These are phyloP conservation scores for Gymnogyps californianus DNA, from an alignment of 2,113 vertebrate genomes.

Conservation along the genomic window DNA sequence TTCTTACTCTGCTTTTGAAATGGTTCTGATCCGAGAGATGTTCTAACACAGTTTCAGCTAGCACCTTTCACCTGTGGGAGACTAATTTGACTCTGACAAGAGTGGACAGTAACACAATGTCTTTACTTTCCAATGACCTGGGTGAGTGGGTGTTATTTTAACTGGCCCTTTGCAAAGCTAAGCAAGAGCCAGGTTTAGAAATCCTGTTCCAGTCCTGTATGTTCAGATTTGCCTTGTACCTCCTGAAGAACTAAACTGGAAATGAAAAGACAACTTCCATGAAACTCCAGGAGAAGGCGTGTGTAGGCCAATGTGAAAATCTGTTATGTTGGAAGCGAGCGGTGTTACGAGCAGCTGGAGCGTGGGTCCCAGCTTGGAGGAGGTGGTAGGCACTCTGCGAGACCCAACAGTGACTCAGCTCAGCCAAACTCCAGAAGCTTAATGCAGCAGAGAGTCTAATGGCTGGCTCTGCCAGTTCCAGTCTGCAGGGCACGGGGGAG, in stretches of 20 bases:
- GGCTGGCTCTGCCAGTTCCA: not conserved
- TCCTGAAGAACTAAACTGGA: not conserved
- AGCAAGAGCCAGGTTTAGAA: not conserved
- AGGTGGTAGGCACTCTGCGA: not conserved
- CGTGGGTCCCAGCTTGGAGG: not conserved
- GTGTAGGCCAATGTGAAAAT: not conserved
- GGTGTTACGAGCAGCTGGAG: not conserved
- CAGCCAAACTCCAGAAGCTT: not conserved
- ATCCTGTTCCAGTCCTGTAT: not conserved
- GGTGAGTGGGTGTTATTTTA: not conserved
- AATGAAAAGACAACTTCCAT: not conserved
- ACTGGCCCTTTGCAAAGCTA: not conserved
- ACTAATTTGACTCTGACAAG: not conserved
- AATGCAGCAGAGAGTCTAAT: no score
- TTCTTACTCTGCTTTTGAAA: not conserved
- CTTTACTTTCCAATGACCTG: not conserved
- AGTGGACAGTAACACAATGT: not conserved
- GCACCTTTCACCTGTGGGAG: not conserved
- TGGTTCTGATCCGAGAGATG: not conserved
- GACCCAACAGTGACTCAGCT: not conserved
- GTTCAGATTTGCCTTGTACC: not conserved
- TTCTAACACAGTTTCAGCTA: not conserved
- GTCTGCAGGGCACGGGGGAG: not conserved
- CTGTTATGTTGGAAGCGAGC: not conserved
- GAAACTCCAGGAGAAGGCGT: not conserved